Base-by-base conservation (phyloP, 2,888 invertebrate genomes). In the Lypha dubia region DNA sequence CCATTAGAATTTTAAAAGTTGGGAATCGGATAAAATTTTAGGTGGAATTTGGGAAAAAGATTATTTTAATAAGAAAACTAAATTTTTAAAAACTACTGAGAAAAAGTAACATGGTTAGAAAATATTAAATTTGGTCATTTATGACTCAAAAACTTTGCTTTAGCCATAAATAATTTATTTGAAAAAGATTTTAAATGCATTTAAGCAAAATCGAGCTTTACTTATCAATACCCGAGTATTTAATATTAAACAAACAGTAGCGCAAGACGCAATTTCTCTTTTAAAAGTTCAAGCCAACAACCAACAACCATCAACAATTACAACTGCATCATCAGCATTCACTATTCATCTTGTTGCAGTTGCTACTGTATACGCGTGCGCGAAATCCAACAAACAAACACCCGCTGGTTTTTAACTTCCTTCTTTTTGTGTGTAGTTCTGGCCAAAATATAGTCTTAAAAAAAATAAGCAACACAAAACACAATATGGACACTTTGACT, bases 401-500 rank as follows among this genome's bases (percentile, higher is more conserved):
- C 84, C 84, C 84, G 84, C 84, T 84, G 81, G 77, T 84, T 77
- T 65, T 60, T 67, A 17, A 41, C 24, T 58, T 32, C 35, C 58
- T 22, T 17, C 24, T 44, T 15, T 1, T 46, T 65, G 3, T 53
- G 15, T 41, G 15, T 15, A 17, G 20, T 60, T 41, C 49, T 58
- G 41, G 11, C 67, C 60, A 65, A 79, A 73, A 73, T 58, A 71
- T n/a, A 24, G 46, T 32, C 35, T 65, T 46, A 74, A 20, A 71
- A 58, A 8, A 58, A 20, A 53, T 71, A 63, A 74, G 53, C 71
- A 75, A 58, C 71, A 80, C 70, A 82, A 68, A 62, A 84, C 77
- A 75, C 56, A 65, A 73, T 83, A 85, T 79, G 81, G 70, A 86
- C 77, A 81, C 76, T 84, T 84, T 84, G 84, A 84, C 84, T 84